These are phyloP conservation scores for Cinclus cinclus DNA, from an alignment of 2,113 vertebrate species.

Conservation along the genomic window DNA sequence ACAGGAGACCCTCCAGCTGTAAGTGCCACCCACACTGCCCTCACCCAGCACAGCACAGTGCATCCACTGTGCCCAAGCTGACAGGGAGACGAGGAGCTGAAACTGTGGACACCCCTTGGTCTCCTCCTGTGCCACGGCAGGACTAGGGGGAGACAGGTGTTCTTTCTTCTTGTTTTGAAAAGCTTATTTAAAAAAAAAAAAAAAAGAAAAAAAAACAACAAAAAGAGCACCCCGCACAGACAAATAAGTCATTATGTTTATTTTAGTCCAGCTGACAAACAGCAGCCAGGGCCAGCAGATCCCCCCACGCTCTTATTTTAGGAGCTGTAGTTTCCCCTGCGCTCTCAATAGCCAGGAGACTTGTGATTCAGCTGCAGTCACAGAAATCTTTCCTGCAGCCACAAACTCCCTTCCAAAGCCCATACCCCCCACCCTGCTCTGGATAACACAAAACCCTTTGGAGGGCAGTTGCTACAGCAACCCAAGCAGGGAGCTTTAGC, in stretches of 20 bases:
- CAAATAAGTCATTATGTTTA: not conserved
- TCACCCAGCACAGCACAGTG: not conserved
- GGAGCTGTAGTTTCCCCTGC: not conserved
- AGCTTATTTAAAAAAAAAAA: not conserved
- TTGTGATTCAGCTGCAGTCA: not conserved
- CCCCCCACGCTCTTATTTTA: not conserved
- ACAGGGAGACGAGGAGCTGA: not conserved
- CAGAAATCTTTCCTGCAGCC: not conserved
- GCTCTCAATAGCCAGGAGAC: not conserved
- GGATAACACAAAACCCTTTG: not conserved
- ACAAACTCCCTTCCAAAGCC: not conserved
- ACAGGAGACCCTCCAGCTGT: conserved; percentile 88
- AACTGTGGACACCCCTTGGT: fast-evolving
- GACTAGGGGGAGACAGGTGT: not conserved
- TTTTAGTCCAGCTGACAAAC: not conserved
- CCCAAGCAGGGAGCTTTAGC: not conserved
- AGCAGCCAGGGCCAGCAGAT: not conserved
- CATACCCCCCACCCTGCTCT: not conserved
- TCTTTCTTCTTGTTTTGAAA: not conserved
- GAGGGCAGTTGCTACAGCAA: conserved; percentile 8
- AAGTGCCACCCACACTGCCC: conserved; percentile 27
- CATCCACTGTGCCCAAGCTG: fast-evolving
- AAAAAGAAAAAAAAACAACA: too few species aligned
- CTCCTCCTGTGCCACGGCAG: not conserved
- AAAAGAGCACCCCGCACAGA: not conserved